These are phyloP conservation scores for Chrysolina oricalcia DNA, from an alignment of 2,888 invertebrate genomes.

Conservation along the genomic window DNA sequence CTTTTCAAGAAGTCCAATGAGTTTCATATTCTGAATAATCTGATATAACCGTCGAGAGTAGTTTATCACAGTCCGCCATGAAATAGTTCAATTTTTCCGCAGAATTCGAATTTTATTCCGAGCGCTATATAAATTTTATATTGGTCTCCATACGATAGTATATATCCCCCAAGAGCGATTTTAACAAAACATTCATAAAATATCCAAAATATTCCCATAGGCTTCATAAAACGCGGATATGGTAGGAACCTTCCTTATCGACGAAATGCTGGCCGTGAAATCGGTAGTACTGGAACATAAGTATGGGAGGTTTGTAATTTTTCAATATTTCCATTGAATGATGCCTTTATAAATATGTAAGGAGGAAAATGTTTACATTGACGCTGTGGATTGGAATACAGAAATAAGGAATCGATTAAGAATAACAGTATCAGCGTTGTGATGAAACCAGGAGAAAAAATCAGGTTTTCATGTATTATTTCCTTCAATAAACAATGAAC, in stretches of 20 bases:
- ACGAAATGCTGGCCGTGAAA: slow-evolving; percentile 46
- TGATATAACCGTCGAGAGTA: slow-evolving; percentile 15
- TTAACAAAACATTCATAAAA: slow-evolving; percentile 54
- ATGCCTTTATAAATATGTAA: background rate
- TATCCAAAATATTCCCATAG: slow-evolving; percentile 53
- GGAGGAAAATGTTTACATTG: background rate
- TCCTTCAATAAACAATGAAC: no score
- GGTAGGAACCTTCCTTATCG: slow-evolving; percentile 50
- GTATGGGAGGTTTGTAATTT: slow-evolving; percentile 40
- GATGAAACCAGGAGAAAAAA: no score
- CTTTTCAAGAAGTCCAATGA: background rate
- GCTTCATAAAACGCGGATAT: slow-evolving; percentile 50
- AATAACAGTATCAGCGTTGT: no score
- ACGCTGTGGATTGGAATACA: no score
- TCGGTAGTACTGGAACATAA: slow-evolving; percentile 49
- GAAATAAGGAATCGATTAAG: no score
- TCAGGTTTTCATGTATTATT: no score
- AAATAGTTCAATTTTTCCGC: slow-evolving; percentile 26
- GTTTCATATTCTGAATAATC: background rate
- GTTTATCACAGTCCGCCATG: slow-evolving; percentile 20
- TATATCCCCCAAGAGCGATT: slow-evolving; percentile 44
- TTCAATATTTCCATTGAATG: slow-evolving; percentile 31
- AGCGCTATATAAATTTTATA: slow-evolving; percentile 44
- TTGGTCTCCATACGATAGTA: slow-evolving; percentile 37
- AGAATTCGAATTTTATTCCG: slow-evolving; percentile 42